Evolutionary conservation across 2,113 vertebrate genomes (phyloP).

Genomic region (Zapornia atra): DNA sequence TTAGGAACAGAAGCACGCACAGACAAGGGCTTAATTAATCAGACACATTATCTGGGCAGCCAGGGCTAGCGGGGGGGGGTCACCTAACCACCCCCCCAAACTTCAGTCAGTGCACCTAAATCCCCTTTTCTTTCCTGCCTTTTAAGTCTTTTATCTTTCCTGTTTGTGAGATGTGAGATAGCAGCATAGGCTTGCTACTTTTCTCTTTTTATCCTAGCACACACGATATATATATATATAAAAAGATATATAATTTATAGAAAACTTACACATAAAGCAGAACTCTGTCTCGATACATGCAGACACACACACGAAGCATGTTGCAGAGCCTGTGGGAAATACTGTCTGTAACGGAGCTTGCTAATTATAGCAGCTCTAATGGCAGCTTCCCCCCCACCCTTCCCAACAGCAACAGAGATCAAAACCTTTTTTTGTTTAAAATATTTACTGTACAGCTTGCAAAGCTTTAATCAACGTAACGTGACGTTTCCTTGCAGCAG

Average conservation of each 20-base stretch:
- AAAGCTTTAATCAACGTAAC: conserved; percentile 58
- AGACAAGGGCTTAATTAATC: background rate
- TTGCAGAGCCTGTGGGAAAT: conserved; percentile 55
- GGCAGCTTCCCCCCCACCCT: conserved; percentile 58
- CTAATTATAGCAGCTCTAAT: conserved; percentile 66
- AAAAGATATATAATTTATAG: conserved; percentile 36
- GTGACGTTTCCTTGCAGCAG: conserved; percentile 61
- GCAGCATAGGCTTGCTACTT: background rate
- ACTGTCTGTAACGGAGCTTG: conserved; percentile 41
- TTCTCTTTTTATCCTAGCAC: background rate
- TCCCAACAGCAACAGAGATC: conserved; percentile 64
- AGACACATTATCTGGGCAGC: background rate
- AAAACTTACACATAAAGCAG: conserved; percentile 11
- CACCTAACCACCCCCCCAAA: background rate
- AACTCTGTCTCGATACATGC: conserved; percentile 29
- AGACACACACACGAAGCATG: conserved; percentile 24
- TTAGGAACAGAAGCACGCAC: background rate
- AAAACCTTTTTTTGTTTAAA: conserved; percentile 75
- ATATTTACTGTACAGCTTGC: conserved; percentile 62
- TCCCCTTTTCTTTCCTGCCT: background rate
- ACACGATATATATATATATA: background rate
- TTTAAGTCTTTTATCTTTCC: background rate
- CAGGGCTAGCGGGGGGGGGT: background rate
- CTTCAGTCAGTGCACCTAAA: background rate
- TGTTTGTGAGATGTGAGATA: background rate